A percentile compares a stretch with the other conserved stretches of the same genome.
Evolutionary conservation across 2,888 invertebrate genomes (phyloP).

Genomic region (Cheiracanthium punctorium): DNA sequence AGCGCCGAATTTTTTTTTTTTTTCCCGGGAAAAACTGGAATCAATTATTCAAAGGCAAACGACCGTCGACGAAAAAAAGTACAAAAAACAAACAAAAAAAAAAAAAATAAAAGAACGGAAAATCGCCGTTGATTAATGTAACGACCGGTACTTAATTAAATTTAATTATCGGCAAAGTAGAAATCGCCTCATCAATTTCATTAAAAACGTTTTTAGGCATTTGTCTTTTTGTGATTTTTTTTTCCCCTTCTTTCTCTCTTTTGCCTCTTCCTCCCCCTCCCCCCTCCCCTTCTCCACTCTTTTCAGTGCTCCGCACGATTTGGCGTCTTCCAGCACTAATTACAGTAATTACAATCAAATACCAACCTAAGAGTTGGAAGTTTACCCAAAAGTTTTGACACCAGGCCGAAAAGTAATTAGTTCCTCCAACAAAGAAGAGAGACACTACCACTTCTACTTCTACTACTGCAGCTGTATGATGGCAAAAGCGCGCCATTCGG

Average conservation of each 20-base stretch:
- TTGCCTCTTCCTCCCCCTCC: constrained; percentile 17
- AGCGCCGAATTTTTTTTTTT: constrained; percentile 34
- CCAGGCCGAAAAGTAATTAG: constrained; percentile 63
- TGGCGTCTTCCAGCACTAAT: constrained; percentile 54
- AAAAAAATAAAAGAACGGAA: constrained; percentile 15
- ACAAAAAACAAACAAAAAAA: not conserved
- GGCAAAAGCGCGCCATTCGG: not conserved
- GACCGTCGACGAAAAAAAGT: not conserved
- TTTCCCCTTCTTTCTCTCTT: constrained; percentile 40
- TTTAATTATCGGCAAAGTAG: constrained; percentile 67
- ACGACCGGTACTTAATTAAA: constrained; percentile 69
- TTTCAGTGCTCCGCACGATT: constrained; percentile 8
- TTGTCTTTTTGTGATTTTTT: constrained; percentile 55
- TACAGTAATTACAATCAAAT: constrained; percentile 69
- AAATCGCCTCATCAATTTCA: constrained; percentile 67
- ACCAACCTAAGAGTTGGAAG: constrained; percentile 61
- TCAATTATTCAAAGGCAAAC: constrained; percentile 63
- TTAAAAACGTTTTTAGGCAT: constrained; percentile 69
- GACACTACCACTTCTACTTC: too few species aligned
- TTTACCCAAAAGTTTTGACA: constrained; percentile 69
- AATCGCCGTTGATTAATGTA: constrained; percentile 67
- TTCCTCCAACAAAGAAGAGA: constrained; percentile 38
- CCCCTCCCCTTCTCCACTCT: too few species aligned
- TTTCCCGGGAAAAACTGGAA: constrained; percentile 36
- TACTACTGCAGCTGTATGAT: too few species aligned